These are phyloP conservation scores for Hystrix cristata DNA, from an alignment of 2,113 vertebrate genomes.

Conservation along the genomic window DNA sequence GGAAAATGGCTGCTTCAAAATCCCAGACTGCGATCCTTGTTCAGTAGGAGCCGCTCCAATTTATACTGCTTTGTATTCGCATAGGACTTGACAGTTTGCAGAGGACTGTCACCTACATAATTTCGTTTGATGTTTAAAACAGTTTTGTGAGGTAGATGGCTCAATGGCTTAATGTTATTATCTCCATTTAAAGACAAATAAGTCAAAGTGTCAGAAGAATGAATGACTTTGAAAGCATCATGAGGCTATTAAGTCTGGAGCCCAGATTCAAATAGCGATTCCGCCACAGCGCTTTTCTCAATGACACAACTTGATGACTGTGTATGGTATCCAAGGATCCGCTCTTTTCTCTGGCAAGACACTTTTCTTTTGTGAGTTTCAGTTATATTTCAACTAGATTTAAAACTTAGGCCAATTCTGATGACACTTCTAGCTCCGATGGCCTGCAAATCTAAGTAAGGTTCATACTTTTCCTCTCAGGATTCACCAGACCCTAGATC, in stretches of 20 bases:
- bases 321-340: background rate
- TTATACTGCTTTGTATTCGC: background rate
- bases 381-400: background rate
- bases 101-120: background rate
- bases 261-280: background rate
- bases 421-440: background rate
- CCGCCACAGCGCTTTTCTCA: background rate
- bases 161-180: constrained; percentile 12
- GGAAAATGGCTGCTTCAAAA: background rate
- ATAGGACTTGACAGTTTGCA: background rate
- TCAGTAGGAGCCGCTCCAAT: background rate
- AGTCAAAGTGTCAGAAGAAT: background rate
- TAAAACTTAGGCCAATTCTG: background rate
- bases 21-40: background rate
- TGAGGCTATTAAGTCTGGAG: background rate
- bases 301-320: background rate
- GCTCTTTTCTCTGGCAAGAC: background rate
- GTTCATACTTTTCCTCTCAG: background rate
- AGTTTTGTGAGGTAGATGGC: background rate
- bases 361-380: background rate
- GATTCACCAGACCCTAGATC: background rate
- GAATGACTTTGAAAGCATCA: background rate
- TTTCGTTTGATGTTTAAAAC: constrained; percentile 30
- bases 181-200: constrained; percentile 32
- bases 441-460: background rate